Conservation (phyloP, 2,888 invertebrate genomes). For the Ischnus inquisitorius region DNA sequence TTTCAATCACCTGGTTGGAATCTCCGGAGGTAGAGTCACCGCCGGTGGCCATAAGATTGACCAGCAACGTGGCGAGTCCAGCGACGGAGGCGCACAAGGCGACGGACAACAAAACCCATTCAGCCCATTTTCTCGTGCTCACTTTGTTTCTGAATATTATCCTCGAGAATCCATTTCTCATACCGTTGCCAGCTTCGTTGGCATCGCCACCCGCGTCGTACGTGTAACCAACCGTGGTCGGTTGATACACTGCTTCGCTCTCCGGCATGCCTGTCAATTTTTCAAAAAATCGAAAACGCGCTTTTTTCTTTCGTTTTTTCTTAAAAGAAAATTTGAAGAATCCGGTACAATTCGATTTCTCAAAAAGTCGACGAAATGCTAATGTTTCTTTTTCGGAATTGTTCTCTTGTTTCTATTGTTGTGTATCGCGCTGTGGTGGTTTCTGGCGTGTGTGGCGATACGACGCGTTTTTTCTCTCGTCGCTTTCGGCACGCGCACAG, state of each 20-base stretch:
- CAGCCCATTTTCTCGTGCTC: constrained; percentile 82
- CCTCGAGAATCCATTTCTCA: constrained; percentile 80
- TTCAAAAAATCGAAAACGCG: background rate
- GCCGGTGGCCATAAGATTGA: constrained; percentile 77
- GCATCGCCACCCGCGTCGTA: constrained; percentile 82
- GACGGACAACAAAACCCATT: constrained; percentile 82
- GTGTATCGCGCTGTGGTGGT: too few relatives aligned
- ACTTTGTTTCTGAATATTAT: constrained; percentile 83
- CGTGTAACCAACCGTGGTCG: constrained; percentile 84
- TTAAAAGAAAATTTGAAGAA: background rate
- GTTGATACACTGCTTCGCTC: constrained; percentile 84
- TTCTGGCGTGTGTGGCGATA: background rate
- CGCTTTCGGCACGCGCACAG: constrained; percentile 7
- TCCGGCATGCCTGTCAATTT: constrained; percentile 80
- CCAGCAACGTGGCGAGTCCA: constrained; percentile 80
- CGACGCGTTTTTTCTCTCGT: constrained; percentile 40
- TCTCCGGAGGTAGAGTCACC: constrained; percentile 42
- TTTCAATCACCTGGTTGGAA: constrained; percentile 6
- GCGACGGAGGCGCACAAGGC: constrained; percentile 81
- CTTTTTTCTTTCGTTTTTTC: constrained; percentile 11
- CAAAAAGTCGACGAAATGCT: too few relatives aligned
- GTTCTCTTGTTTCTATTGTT: too few relatives aligned
- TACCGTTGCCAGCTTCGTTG: constrained; percentile 70
- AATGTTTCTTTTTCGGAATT: too few relatives aligned
- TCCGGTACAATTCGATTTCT: background rate